These are phyloP conservation scores for Mesoligia furuncula DNA, from an alignment of 2,888 invertebrate species.

Conservation along the genomic window DNA sequence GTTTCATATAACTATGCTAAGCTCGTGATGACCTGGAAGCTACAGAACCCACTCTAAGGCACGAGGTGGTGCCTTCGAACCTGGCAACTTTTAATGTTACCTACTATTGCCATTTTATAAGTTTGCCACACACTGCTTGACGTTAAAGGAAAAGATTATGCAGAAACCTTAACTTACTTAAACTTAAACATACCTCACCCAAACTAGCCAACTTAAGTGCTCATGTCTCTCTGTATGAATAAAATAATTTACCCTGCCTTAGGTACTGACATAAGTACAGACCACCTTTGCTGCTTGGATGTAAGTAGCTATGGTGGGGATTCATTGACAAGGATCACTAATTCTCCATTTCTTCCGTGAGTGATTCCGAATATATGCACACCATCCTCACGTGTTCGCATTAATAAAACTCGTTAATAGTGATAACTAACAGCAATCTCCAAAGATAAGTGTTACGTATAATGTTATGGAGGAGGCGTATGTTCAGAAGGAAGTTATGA, in stretches of 20 bases:
- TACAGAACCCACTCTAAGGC: neutral
- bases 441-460: neutral
- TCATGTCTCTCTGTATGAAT: neutral
- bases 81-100: neutral
- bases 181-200: neutral
- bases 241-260: neutral
- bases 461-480: neutral
- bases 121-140: neutral
- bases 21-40: neutral
- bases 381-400: neutral
- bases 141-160: neutral
- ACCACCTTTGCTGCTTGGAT: neutral
- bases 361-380: neutral
- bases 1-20: neutral
- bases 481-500: neutral
- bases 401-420: neutral
- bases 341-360: neutral
- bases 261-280: neutral
- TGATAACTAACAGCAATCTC: neutral
- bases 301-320: neutral
- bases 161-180: neutral
- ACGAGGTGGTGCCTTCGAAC: neutral
- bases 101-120: neutral
- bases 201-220: neutral
- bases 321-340: neutral